These are phyloP conservation scores for Pseudochaenichthys georgianus DNA, from an alignment of 2,797 vertebrate species.

Conservation along the genomic window DNA sequence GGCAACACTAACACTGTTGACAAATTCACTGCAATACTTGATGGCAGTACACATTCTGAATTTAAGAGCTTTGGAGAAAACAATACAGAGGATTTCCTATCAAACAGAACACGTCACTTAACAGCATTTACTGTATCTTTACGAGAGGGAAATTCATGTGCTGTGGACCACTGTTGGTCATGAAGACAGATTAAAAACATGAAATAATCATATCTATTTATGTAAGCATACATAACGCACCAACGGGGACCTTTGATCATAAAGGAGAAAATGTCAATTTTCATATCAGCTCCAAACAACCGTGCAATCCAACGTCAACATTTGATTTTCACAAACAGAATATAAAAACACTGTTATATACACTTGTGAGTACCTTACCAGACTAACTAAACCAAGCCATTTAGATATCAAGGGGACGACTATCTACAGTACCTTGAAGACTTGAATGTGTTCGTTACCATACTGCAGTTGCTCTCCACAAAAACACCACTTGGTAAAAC, in stretches of 20 bases:
- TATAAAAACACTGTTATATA: slow-evolving; percentile 79
- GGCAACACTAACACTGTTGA: slow-evolving; percentile 83
- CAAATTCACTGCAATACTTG: slow-evolving; percentile 75
- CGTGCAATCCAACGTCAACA: slow-evolving; percentile 71
- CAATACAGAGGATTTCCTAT: slow-evolving; percentile 64
- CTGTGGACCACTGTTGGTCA: slow-evolving; percentile 49
- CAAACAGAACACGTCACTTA: slow-evolving; percentile 66
- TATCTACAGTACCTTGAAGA: slow-evolving; percentile 65
- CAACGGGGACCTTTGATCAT: slow-evolving; percentile 63
- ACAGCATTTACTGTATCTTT: slow-evolving; percentile 56
- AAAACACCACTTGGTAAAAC: slow-evolving; percentile 79
- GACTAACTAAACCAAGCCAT: slow-evolving; percentile 74
- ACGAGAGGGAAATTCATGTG: slow-evolving; percentile 53
- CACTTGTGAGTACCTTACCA: slow-evolving; percentile 77
- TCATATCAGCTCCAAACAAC: slow-evolving; percentile 59
- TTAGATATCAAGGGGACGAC: slow-evolving; percentile 71
- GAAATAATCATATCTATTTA: slow-evolving; percentile 61
- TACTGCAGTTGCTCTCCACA: slow-evolving; percentile 61
- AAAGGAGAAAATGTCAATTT: slow-evolving; percentile 55
- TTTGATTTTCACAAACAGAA: slow-evolving; percentile 73
- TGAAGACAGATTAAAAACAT: slow-evolving; percentile 63
- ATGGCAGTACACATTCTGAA: slow-evolving; percentile 78
- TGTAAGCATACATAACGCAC: slow-evolving; percentile 71
- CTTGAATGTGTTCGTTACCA: slow-evolving; percentile 67
- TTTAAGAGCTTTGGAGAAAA: slow-evolving; percentile 79